Conservation (phyloP, 2,888 invertebrate species). For the Ormia ochracea region DNA sequence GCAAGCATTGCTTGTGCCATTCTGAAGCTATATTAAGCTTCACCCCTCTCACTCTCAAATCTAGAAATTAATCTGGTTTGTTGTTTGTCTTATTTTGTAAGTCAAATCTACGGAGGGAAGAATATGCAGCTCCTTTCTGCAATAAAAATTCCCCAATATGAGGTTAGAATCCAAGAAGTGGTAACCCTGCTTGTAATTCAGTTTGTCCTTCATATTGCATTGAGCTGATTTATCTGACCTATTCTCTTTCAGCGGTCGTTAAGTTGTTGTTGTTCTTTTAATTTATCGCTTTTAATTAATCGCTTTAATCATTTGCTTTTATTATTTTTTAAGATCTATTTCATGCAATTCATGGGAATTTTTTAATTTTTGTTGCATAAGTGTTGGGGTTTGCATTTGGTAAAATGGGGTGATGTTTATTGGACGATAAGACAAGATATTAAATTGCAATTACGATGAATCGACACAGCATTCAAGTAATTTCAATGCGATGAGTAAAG, state of each 20-base stretch:
- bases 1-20: too few relatives aligned
- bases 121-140: too few relatives aligned
- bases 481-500: neutral
- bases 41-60: too few relatives aligned
- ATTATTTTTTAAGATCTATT: constrained; percentile 22
- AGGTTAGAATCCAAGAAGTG: too few relatives aligned
- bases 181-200: neutral
- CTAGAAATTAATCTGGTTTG: too few relatives aligned
- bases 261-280: neutral
- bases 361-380: neutral
- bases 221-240: constrained; percentile 1
- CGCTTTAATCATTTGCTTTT: constrained; percentile 30
- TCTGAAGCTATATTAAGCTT: too few relatives aligned
- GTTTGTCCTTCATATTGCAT: constrained; percentile 9
- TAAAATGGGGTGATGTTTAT: neutral
- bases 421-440: neutral
- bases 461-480: neutral
- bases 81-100: too few relatives aligned
- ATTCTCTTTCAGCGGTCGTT: constrained; percentile 9
- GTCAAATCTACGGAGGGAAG: too few relatives aligned
- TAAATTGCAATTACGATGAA: neutral
- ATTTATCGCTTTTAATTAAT: constrained; percentile 39
- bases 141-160: too few relatives aligned
- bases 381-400: neutral
- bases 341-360: constrained; percentile 18